Evolutionary conservation across 1,140 invertebrate genomes (phyloP).

Genomic region (Anastatus disparis): DNA sequence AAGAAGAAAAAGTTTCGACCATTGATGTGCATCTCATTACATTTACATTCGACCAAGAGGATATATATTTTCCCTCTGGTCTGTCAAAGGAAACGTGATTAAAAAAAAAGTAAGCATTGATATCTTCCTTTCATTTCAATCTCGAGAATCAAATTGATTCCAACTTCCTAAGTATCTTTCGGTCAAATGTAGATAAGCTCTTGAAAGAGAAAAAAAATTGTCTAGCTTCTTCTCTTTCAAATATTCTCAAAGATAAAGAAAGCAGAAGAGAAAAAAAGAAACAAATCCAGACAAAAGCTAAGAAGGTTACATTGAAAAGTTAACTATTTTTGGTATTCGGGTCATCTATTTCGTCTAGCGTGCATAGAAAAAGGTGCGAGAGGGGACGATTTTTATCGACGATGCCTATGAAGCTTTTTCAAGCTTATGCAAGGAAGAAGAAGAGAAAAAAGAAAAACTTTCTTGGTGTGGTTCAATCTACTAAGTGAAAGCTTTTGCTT

Average conservation of each 20-base stretch:
- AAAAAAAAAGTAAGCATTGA: conserved; percentile 1
- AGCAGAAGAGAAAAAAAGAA: not conserved
- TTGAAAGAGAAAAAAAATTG: not conserved
- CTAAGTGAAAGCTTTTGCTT: conserved; percentile 34
- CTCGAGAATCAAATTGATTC: not conserved
- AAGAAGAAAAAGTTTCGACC: conserved; percentile 16
- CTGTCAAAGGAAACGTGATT: conserved; percentile 28
- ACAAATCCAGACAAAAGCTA: conserved; percentile 1
- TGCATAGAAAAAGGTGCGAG: conserved; percentile 3
- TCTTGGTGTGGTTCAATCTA: conserved; percentile 29
- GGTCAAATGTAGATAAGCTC: conserved; percentile 12
- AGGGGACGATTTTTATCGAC: conserved; percentile 22
- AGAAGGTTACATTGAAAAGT: conserved; percentile 19
- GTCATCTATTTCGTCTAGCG: not conserved
- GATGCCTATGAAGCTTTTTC: conserved; percentile 14
- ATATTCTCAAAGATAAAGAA: not conserved
- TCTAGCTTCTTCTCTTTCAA: no score
- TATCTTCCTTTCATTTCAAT: no score
- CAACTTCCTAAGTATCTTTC: no score
- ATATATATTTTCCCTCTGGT: not conserved
- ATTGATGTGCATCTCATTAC: conserved; percentile 30
- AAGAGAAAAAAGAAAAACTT: not conserved
- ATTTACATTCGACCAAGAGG: conserved; percentile 16
- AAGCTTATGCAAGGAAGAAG: not conserved
- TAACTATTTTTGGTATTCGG: conserved; percentile 8